These are phyloP conservation scores for Torymus texanus DNA, from an alignment of 2,888 invertebrate species.

Conservation along the genomic window DNA sequence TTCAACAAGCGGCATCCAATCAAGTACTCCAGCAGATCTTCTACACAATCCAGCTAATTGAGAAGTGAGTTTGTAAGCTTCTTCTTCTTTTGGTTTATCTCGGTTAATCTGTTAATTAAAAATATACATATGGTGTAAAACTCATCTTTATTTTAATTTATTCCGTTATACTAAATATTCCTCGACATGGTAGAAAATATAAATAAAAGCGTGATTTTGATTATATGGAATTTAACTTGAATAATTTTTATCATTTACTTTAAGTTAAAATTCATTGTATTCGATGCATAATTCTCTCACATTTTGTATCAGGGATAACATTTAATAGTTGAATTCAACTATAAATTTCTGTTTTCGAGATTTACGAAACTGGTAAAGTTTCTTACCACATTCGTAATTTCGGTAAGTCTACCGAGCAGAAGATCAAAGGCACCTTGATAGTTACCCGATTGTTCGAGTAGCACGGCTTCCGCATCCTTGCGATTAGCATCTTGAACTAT, in stretches of 20 bases:
- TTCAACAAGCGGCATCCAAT: constrained; percentile 74
- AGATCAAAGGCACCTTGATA: constrained; percentile 83
- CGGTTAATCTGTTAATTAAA: constrained; percentile 58
- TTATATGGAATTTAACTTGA: no score
- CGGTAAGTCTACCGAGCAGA: constrained; percentile 74
- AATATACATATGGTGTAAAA: constrained; percentile 37
- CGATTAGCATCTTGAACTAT: constrained; percentile 81
- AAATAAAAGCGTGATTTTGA: no score
- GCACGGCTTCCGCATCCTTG: constrained; percentile 82
- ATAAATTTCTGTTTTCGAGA: no score
- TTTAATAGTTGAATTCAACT: no score
- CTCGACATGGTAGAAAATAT: no score
- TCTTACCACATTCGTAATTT: constrained; percentile 52
- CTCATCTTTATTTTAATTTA: neutral
- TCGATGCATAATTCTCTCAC: no score
- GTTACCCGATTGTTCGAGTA: constrained; percentile 86
- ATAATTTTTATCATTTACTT: no score
- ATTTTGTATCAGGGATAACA: no score
- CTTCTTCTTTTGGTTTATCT: constrained; percentile 62
- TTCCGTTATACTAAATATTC: no score
- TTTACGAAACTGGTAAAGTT: neutral
- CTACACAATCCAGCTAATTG: constrained; percentile 70
- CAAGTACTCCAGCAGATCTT: constrained; percentile 71
- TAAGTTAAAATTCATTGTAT: no score
- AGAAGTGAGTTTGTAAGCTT: constrained; percentile 64